Percentiles rank a stretch among this genome's conserved stretches.
Evolutionary conservation across 2,888 invertebrate genomes (phyloP).

Genomic region (Agonopterix subpropinquella): DNA sequence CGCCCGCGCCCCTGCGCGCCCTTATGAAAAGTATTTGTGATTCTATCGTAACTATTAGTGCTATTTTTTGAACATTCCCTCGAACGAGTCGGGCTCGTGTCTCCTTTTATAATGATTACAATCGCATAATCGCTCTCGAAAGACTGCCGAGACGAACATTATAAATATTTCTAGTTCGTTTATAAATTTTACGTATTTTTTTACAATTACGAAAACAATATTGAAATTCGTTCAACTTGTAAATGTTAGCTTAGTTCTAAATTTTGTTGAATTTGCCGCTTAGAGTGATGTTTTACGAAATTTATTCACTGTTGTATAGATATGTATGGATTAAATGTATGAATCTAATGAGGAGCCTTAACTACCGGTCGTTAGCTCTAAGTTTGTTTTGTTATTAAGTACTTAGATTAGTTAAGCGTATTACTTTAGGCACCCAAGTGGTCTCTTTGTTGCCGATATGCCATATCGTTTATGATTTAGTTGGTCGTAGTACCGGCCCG

Average conservation of each 20-base stretch:
- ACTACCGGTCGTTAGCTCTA: constrained; percentile 52
- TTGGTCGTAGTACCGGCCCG: constrained; percentile 20
- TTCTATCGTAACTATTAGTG: constrained; percentile 50
- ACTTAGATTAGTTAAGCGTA: constrained; percentile 38
- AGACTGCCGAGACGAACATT: constrained; percentile 39
- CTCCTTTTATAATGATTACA: constrained; percentile 24
- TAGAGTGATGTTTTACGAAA: constrained; percentile 53
- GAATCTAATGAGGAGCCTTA: constrained; percentile 61
- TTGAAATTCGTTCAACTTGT: constrained; percentile 44
- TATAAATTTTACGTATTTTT: constrained; percentile 26
- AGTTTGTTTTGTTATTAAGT: constrained; percentile 59
- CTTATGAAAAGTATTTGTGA: constrained; percentile 44
- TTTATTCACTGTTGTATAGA: constrained; percentile 70
- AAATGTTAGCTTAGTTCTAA: constrained; percentile 50
- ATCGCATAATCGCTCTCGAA: constrained; percentile 37
- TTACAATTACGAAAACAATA: constrained; percentile 28
- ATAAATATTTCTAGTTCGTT: constrained; percentile 18
- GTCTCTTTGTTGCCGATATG: constrained; percentile 39
- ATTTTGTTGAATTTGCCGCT: constrained; percentile 63
- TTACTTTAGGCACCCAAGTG: constrained; percentile 35
- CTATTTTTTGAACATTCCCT: constrained; percentile 36
- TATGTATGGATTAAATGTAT: constrained; percentile 47
- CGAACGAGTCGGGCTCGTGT: constrained; percentile 12
- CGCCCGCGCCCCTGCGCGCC: constrained; percentile 20
- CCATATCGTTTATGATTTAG: constrained; percentile 38